Conservation (phyloP, 2,797 vertebrate species). For the Pangasius larnaudii region DNA sequence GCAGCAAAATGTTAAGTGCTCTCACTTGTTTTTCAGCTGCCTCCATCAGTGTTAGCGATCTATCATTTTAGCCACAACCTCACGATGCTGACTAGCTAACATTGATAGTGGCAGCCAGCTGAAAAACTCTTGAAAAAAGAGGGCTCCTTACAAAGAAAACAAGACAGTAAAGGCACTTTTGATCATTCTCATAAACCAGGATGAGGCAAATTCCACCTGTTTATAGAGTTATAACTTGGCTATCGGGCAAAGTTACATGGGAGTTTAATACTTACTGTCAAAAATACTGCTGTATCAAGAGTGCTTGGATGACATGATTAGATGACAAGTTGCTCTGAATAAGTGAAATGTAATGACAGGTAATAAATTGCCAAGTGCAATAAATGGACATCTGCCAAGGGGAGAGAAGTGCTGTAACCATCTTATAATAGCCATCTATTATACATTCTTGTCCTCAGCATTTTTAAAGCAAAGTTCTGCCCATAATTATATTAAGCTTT, state of each 20-base stretch:
- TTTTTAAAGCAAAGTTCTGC: neutral
- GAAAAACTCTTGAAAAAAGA: neutral
- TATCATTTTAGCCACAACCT: neutral
- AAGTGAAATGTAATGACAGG: neutral
- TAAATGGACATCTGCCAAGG: neutral
- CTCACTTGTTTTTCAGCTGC: too few species aligned
- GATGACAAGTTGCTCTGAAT: neutral
- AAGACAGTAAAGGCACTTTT: neutral
- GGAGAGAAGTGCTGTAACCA: neutral
- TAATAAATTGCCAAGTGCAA: neutral
- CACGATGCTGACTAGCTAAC: neutral
- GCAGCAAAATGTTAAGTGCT: too few species aligned
- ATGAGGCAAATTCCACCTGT: neutral
- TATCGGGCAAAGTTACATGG: neutral
- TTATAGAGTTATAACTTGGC: neutral
- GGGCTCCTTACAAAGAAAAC: neutral
- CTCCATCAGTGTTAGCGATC: neutral
- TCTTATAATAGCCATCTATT: neutral
- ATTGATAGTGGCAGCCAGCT: neutral
- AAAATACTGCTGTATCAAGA: neutral
- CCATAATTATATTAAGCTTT: neutral
- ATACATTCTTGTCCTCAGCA: neutral
- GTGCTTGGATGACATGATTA: neutral
- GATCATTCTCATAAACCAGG: neutral
- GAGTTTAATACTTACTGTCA: neutral